Base-by-base conservation (phyloP, 53 echinoderm and acorn worm genomes). In the Glandiceps talaboti region DNA sequence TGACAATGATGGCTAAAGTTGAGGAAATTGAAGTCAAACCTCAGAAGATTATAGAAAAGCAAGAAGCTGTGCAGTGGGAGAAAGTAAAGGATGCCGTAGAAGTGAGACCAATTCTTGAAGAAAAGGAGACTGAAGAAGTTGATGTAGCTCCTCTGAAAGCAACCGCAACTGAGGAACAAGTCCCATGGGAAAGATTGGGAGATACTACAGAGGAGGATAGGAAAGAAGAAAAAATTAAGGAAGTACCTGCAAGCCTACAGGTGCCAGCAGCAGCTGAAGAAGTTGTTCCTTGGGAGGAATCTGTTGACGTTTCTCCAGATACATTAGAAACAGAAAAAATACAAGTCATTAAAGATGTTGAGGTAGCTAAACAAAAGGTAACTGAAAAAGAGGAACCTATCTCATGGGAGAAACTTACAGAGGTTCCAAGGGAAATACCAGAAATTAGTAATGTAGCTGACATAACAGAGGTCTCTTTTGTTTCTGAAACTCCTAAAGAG, bases 361-460 rank as follows among this genome's bases (percentile, higher is more conserved):
- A 6, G 6, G 20, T 45, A 12, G 6, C 6, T 45, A 6, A 6
- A 45, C 6, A 45, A 20, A 45, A 6, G 64, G 6, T 45, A 45
- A 45, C 64, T 12, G 64, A 45, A 45, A 6, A 45, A 45, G 64
- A 45, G 20, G 64, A 45, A 20, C 64, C 64, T 45, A 20, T 45
- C 64, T 45, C 64, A 45, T 45, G 64, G 64, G 64, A 45, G 20
- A 20, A 45, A 20, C 78, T 85, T 29, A 25, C 85, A 26, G 88
- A 88, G 81, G 75, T 82, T 72, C 81, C 82, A 81, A 75, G 82
- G 0, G 81, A 85, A 29, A 64, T 85, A 25, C 85, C 85, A 26
- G 83, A 81, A 30, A 78, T 78, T 30, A 64, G 74, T 27, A 73
- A 78, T 26, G 73, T 78, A 30, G 20, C 20, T 45, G 64, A 45